Evolutionary conservation across 92 coral and sea anemone species (phyloP), one percentile per base, ranked within the genome.

Genomic region (Metridium senile): DNA sequence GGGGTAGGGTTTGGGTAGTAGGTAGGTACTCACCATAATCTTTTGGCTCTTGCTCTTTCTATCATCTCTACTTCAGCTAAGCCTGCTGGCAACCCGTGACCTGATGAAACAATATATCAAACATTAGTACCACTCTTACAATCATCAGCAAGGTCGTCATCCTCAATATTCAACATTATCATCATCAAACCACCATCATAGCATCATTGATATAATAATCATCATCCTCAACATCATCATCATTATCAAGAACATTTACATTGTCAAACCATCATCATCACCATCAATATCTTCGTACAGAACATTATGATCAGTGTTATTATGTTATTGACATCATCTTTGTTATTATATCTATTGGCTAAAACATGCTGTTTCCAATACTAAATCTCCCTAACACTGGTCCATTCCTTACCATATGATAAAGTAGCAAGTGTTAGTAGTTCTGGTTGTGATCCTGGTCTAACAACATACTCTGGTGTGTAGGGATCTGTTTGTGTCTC

Each of bases 401-500:
- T n/a, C n/a, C n/a, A n/a, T n/a, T 28, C n/a, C 81, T 72, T 83
- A 92, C 99, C 99, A 83, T 92, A 89, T 23, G 97, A 86, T 26
- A 95, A 89, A 9, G 99, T 89, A 3, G 99, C 97, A 49, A 95
- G 90, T 11, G 99, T 95, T 11, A 92, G 91, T 13, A 95, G 80
- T 53, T 95, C 99, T 17, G 99, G 99, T 49, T 95, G 99, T 45
- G 99, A 89, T 9, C 99, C 99, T 43, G 97, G 99, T 67, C 92
- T 79, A 18, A 95, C 88, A 10, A 95, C 99, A 89, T 92, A 95
- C 54, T 95, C 99, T 25, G 99, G 99, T 17, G 99, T 91, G 74
- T 95, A 95, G 19, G 99, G 99, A 76, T 95, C 99, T 33, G 99
- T 95, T 84, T 95, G 97, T 33, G 99, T 71, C 81, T 95, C 99